Conservation (phyloP, 2,888 invertebrate species). For the Coenonympha arcania region DNA sequence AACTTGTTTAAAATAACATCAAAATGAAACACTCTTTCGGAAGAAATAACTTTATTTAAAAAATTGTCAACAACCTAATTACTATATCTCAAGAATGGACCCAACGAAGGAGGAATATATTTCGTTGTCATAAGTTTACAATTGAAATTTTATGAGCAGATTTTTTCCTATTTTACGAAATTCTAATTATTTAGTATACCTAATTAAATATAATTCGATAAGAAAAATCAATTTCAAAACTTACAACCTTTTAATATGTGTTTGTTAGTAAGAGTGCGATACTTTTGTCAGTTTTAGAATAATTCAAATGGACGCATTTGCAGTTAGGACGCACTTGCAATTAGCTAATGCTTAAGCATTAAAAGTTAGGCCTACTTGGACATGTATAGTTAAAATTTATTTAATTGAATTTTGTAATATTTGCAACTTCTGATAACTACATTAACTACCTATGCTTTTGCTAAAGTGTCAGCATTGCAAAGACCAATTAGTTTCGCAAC, state of each 20-base stretch:
- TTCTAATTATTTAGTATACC: background rate
- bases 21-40: background rate
- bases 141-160: background rate
- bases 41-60: conserved; percentile 2
- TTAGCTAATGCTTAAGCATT: no score
- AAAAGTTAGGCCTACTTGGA: no score
- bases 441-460: no score
- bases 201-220: background rate
- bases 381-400: no score
- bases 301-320: background rate
- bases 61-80: conserved; percentile 2
- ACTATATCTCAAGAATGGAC: background rate
- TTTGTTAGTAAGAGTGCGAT: background rate
- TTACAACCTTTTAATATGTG: background rate
- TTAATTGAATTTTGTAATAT: no score
- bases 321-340: no score
- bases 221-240: background rate
- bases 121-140: background rate
- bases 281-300: no score
- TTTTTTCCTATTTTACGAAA: background rate
- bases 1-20: background rate
- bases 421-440: no score
- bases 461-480: no score
- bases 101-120: conserved; percentile 4
- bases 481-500: no score